Conservation (phyloP, 1,140 invertebrate species). For the Maniola jurtina region DNA sequence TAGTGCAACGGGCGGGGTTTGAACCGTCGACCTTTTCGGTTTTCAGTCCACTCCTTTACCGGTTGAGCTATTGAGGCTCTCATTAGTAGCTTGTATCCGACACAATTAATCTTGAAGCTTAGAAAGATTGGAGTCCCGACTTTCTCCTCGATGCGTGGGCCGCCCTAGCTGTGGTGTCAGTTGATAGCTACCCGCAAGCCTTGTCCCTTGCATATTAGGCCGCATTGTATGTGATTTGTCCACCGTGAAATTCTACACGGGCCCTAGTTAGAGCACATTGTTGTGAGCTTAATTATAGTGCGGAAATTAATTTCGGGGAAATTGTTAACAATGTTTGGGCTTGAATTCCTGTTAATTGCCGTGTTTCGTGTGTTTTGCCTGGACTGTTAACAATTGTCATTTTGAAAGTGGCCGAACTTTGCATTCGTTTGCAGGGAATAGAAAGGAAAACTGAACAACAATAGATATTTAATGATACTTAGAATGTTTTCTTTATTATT, state of each 20-base stretch:
- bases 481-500: too few species aligned
- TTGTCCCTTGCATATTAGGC: conserved; percentile 27
- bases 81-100: too few species aligned
- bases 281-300: conserved; percentile 14
- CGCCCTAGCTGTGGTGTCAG: conserved; percentile 7
- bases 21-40: too few species aligned
- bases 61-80: too few species aligned
- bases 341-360: conserved; percentile 1
- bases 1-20: too few species aligned
- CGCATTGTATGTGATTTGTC: conserved; percentile 26
- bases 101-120: too few species aligned
- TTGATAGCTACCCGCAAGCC: conserved; percentile 22
- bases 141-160: not conserved
- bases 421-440: too few species aligned
- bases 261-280: conserved; percentile 12
- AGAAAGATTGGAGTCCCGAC: not conserved
- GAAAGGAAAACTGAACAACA: too few species aligned
- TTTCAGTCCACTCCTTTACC: too few species aligned
- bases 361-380: not conserved
- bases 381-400: not conserved
- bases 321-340: conserved; percentile 9
- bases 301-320: conserved; percentile 4
- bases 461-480: too few species aligned
- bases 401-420: too few species aligned
- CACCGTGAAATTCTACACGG: conserved; percentile 25